These are phyloP conservation scores for Eulemur rubriventer DNA, from an alignment of 2,797 vertebrate genomes.

Conservation along the genomic window DNA sequence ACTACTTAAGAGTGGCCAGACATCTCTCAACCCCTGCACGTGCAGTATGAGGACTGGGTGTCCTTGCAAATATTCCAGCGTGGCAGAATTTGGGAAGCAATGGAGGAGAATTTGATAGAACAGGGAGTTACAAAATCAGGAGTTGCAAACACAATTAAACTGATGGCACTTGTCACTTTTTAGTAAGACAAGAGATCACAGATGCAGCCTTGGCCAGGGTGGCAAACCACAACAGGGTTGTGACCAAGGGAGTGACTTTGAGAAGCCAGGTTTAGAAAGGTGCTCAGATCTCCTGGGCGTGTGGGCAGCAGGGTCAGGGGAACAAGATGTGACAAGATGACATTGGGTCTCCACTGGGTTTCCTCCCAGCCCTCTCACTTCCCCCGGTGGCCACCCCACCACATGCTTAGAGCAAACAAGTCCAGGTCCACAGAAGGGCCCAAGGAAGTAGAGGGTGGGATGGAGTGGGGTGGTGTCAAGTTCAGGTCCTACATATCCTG, in stretches of 20 bases:
- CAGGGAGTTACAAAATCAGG: too few relatives aligned
- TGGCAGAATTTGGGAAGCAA: background rate
- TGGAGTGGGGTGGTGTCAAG: background rate
- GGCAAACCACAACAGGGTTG: background rate
- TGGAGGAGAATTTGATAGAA: background rate
- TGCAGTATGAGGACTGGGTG: fast-evolving
- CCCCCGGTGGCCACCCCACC: background rate
- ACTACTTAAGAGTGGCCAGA: background rate
- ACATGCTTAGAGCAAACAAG: background rate
- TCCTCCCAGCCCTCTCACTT: background rate
- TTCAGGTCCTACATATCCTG: background rate
- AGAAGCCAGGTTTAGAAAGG: background rate
- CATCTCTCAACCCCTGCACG: fast-evolving
- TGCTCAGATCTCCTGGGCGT: background rate
- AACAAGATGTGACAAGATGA: background rate
- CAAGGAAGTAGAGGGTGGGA: background rate
- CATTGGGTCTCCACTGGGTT: background rate
- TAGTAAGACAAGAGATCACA: background rate
- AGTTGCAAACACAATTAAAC: background rate
- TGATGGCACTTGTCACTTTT: background rate
- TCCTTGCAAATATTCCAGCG: fast-evolving
- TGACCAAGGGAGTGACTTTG: background rate
- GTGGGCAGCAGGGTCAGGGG: background rate
- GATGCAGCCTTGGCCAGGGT: background rate
- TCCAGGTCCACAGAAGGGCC: background rate